phyloP scores from a whole-genome alignment of 2,888 invertebrate genomes.

The Synergus laeviventris region DNA sequence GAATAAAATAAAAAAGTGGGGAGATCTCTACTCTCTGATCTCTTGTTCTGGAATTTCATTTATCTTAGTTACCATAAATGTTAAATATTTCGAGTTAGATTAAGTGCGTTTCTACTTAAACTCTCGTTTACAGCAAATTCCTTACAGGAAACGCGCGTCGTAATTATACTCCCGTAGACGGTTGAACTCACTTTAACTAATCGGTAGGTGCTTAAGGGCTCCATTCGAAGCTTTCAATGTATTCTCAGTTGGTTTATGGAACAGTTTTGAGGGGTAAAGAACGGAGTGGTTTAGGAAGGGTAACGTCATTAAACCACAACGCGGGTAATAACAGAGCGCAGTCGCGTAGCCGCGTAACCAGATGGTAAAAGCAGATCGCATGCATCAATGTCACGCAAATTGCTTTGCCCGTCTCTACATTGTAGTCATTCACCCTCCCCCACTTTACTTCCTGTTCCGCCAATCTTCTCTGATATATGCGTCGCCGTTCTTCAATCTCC shows the following conservation, averaged over 20 bases:
- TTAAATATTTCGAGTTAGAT: not conserved
- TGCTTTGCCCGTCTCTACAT: conserved; percentile 49
- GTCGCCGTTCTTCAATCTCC: conserved; percentile 2
- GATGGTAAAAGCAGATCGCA: conserved; percentile 58
- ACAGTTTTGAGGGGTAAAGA: not conserved
- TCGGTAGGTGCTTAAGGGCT: conserved; percentile 34
- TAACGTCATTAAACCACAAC: conserved; percentile 62
- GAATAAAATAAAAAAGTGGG: no score
- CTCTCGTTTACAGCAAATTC: not conserved
- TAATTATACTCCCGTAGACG: conserved; percentile 25
- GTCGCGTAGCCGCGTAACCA: conserved; percentile 54
- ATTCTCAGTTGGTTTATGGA: conserved; percentile 13
- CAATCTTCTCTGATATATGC: conserved; percentile 32
- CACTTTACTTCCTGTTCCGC: not conserved
- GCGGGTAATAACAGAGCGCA: conserved; percentile 58
- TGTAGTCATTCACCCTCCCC: conserved; percentile 31
- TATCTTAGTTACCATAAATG: no score
- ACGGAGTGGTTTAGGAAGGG: conserved; percentile 12
- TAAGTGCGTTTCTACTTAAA: not conserved
- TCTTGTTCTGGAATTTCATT: no score
- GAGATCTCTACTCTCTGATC: no score
- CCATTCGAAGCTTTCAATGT: not conserved
- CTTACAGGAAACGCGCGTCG: not conserved
- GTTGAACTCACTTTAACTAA: conserved; percentile 41
- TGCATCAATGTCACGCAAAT: conserved; percentile 61